These are phyloP conservation scores for Atta texana DNA, from an alignment of 1,140 invertebrate species.

Conservation along the genomic window DNA sequence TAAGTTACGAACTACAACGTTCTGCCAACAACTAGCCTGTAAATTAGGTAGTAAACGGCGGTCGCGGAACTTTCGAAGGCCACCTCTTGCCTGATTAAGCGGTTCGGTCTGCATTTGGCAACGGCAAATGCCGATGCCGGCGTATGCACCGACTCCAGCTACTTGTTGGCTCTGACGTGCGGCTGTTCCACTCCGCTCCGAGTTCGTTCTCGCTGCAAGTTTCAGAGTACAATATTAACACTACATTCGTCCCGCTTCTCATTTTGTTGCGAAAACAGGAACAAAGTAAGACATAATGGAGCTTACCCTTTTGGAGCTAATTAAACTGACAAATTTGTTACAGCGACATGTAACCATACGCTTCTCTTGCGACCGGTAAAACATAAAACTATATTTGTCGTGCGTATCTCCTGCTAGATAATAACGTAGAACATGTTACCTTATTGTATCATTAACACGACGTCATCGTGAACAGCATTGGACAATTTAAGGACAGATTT, in stretches of 20 bases:
- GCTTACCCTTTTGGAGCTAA: slow-evolving; percentile 44
- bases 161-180: slow-evolving; percentile 67
- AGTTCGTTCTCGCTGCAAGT: slow-evolving; percentile 53
- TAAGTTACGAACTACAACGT: slow-evolving; percentile 20
- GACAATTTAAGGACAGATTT: background rate
- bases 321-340: slow-evolving; percentile 65
- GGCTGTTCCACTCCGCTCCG: slow-evolving; percentile 14
- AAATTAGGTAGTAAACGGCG: slow-evolving; percentile 57
- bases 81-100: slow-evolving; percentile 73
- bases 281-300: slow-evolving; percentile 60
- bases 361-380: slow-evolving; percentile 1
- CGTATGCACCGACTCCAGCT: slow-evolving; percentile 61
- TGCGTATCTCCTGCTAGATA: background rate
- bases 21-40: slow-evolving; percentile 34
- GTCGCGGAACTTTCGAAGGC: slow-evolving; percentile 60
- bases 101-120: slow-evolving; percentile 72
- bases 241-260: slow-evolving; percentile 55
- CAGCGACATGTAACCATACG: slow-evolving; percentile 8
- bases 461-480: background rate
- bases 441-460: background rate
- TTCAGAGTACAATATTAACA: slow-evolving; percentile 53
- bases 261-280: slow-evolving; percentile 61
- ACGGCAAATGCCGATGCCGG: slow-evolving; percentile 21
- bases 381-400: slow-evolving; percentile 33
- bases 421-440: background rate